Conservation (phyloP, 2,113 vertebrate species). For the Gnathonemus echidnorhynchus region DNA sequence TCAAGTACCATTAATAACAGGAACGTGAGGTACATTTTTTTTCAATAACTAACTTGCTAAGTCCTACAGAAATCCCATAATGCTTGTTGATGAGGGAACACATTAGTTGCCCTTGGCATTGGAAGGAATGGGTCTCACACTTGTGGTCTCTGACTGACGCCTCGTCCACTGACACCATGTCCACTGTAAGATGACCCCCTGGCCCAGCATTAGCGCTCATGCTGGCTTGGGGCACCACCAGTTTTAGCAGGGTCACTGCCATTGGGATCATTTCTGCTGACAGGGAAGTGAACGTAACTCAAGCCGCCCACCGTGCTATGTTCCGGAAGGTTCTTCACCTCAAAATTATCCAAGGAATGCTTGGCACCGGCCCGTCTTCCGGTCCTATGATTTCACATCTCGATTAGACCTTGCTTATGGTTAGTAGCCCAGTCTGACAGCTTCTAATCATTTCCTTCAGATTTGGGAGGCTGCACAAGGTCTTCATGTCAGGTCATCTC, state of each 20-base stretch:
- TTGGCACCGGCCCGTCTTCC: conserved; percentile 2
- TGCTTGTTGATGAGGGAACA: not conserved
- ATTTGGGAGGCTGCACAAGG: not conserved
- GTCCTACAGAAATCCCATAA: not conserved
- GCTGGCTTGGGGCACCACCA: not conserved
- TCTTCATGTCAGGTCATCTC: not conserved
- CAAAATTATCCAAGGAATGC: conserved; percentile 16
- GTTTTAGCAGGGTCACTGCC: conserved; percentile 14
- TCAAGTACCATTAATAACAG: not conserved
- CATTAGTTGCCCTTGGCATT: not conserved
- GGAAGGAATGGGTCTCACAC: not conserved
- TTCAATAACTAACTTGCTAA: not conserved
- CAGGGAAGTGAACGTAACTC: conserved; percentile 13
- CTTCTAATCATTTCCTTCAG: not conserved
- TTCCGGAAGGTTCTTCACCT: conserved; percentile 23
- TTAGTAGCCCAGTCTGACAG: conserved; percentile 9
- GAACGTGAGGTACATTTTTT: not conserved
- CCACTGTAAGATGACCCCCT: not conserved
- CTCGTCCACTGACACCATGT: not conserved
- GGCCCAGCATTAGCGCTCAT: not conserved
- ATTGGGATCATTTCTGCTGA: not conserved
- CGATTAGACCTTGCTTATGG: conserved; percentile 18
- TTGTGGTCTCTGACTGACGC: not conserved
- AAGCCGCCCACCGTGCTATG: not conserved
- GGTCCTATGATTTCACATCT: conserved; percentile 20